These are phyloP conservation scores for Ellobium chinense DNA, from an alignment of 2,888 invertebrate genomes.

Conservation along the genomic window DNA sequence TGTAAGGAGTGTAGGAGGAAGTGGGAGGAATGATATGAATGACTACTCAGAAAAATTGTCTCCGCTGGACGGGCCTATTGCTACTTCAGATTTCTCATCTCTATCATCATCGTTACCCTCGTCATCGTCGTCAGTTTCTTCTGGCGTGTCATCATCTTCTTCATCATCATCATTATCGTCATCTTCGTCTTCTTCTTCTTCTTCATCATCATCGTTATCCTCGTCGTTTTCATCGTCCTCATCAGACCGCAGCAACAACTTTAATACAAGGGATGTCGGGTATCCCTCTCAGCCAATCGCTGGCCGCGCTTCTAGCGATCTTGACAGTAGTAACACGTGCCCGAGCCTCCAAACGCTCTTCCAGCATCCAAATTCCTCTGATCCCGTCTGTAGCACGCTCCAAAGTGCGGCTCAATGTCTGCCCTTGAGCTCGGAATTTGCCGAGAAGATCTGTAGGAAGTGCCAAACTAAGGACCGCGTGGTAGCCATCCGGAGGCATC, in stretches of 20 bases:
- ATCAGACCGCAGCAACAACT: constrained; percentile 20
- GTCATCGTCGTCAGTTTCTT: constrained; percentile 3
- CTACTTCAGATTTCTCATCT: neutral
- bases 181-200: neutral
- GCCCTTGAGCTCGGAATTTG: constrained; percentile 13
- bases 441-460: constrained; percentile 3
- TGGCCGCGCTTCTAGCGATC: neutral
- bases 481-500: neutral
- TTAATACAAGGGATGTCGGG: neutral
- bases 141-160: neutral
- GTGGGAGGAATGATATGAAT: neutral
- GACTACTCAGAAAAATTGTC: neutral
- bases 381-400: neutral
- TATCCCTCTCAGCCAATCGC: neutral
- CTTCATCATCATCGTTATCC: neutral
- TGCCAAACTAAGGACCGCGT: constrained; percentile 15
- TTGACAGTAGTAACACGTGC: constrained; percentile 16
- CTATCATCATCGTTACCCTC: constrained; percentile 9
- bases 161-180: constrained; percentile 5
- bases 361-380: neutral
- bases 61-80: neutral
- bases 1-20: neutral
- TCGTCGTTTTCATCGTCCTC: neutral
- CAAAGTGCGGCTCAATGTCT: neutral
- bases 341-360: neutral